phyloP scores from a whole-genome alignment of 2,888 invertebrate species.

The Adelognathus sp. region DNA sequence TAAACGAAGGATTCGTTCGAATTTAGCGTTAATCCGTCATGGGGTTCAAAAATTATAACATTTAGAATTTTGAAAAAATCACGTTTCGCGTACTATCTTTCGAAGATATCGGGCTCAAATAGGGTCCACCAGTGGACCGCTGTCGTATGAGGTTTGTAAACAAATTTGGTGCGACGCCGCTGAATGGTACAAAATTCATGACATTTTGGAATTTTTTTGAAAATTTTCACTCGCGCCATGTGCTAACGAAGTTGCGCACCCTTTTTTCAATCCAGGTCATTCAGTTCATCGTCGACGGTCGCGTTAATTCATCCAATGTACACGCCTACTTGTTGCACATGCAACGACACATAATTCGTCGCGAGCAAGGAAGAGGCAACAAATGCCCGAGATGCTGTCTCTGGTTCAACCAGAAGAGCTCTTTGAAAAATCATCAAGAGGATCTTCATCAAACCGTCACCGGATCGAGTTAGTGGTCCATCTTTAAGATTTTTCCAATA shows the following conservation, averaged over 20 bases:
- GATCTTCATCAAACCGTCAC: conserved; percentile 71
- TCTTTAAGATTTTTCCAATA: neutral
- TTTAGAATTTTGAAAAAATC: no score
- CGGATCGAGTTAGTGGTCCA: conserved; percentile 69
- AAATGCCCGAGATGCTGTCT: conserved; percentile 89
- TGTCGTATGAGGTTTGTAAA: no score
- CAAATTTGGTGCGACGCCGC: no score
- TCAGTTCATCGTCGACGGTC: conserved; percentile 80
- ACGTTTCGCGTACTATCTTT: no score
- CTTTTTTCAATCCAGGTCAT: conserved; percentile 72
- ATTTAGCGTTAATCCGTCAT: no score
- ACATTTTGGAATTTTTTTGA: no score
- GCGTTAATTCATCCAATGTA: conserved; percentile 85
- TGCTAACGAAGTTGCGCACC: neutral
- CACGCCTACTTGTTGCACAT: conserved; percentile 87
- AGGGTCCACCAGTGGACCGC: no score
- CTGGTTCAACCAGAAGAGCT: conserved; percentile 88
- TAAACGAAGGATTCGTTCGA: no score
- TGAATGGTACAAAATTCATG: no score
- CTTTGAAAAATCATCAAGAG: conserved; percentile 77
- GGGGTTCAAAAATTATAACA: no score
- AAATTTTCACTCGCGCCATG: no score
- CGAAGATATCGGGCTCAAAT: no score
- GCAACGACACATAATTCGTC: conserved; percentile 84
- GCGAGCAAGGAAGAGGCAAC: conserved; percentile 85